These are phyloP conservation scores for Gallinago jamesoni DNA, from an alignment of 2,113 vertebrate species.

Conservation along the genomic window DNA sequence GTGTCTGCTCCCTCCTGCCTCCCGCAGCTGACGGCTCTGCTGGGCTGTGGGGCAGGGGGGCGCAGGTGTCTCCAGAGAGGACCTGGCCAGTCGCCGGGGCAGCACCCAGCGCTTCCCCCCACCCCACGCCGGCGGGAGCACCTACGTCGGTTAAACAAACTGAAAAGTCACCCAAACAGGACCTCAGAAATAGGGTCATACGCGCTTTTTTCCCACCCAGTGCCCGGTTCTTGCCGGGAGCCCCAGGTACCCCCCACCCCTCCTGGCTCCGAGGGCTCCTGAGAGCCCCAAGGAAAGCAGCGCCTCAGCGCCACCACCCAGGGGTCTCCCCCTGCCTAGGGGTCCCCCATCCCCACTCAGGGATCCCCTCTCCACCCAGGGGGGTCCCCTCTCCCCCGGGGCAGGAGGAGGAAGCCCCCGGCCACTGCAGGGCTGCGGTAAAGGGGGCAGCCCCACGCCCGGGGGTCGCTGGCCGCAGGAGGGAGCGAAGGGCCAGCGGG, in stretches of 20 bases:
- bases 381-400: neutral
- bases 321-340: neutral
- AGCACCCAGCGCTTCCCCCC: neutral
- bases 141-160: accelerated
- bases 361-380: too few species aligned
- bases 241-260: neutral
- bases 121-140: accelerated
- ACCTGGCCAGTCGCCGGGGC: accelerated
- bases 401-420: accelerated
- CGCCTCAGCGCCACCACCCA: neutral
- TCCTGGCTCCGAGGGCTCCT: neutral
- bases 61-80: too few species aligned
- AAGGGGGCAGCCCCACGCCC: accelerated
- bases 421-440: neutral
- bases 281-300: neutral
- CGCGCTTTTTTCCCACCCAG: accelerated
- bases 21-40: accelerated
- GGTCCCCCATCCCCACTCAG: too few species aligned
- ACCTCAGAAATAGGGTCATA: too few species aligned
- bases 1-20: accelerated
- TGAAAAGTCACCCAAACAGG: accelerated
- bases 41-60: too few species aligned
- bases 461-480: neutral
- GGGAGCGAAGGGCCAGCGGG: neutral
- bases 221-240: accelerated